These are phyloP conservation scores for human (Homo sapiens) DNA, from an alignment of 2,113 vertebrate species.

Conservation along the genomic window GRCh38 chr9:102384501-102385000, in stretches of 20 bases:
- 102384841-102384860: background rate
- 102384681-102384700: background rate
- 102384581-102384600: background rate
- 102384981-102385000: background rate
- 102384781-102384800: background rate
- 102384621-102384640: conserved; percentile 9
- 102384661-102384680: background rate
- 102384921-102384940: background rate
- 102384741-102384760: background rate
- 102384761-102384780: background rate
- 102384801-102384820: background rate
- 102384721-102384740: background rate
- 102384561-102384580: conserved; percentile 3
- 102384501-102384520: background rate
- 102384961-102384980: background rate
- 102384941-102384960: background rate
- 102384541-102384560: background rate
- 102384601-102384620: background rate
- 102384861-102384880: background rate
- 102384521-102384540: conserved; percentile 16
- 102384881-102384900: background rate
- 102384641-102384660: conserved; percentile 22
- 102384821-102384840: background rate
- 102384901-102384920: background rate
- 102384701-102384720: background rate